Evolutionary conservation across 2,113 vertebrate genomes (phyloP).

Genomic region (Myxocyprinus asiaticus): DNA sequence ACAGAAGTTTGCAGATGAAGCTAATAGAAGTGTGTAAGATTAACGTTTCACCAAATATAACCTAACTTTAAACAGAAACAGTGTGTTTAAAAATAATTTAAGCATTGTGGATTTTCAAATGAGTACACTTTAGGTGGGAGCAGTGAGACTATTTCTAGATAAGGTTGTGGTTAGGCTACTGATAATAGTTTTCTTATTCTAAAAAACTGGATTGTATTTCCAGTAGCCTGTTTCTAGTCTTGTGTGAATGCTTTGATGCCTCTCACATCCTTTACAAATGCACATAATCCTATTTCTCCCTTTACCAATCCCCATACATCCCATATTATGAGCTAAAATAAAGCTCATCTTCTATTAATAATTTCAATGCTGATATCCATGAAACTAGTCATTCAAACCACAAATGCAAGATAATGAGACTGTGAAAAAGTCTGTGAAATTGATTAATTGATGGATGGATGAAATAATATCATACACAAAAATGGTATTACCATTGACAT

Average conservation of each 20-base stretch:
- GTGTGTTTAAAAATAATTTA: not conserved
- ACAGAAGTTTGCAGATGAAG: constrained; percentile 41
- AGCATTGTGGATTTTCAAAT: constrained; percentile 58
- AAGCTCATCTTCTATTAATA: not conserved
- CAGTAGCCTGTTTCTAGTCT: not conserved
- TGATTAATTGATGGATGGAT: no score
- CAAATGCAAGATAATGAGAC: not conserved
- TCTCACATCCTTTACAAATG: not conserved
- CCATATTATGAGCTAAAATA: not conserved
- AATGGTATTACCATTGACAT: no score
- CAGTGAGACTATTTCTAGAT: not conserved
- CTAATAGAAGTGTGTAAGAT: constrained; percentile 49
- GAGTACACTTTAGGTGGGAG: constrained; percentile 19
- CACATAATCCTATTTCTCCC: not conserved
- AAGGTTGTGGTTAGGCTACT: not conserved
- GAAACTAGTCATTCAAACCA: not conserved
- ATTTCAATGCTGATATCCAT: not conserved
- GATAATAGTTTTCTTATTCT: not conserved
- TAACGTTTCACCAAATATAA: constrained; percentile 31
- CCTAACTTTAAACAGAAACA: not conserved
- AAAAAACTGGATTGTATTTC: not conserved
- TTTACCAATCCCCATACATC: not conserved
- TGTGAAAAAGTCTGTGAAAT: no score
- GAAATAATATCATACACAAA: no score
- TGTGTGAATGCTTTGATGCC: not conserved